Percentiles rank a stretch among this genome's conserved stretches.
phyloP scores from a whole-genome alignment of 2,888 invertebrate species.

The Ormyrus thymus region DNA sequence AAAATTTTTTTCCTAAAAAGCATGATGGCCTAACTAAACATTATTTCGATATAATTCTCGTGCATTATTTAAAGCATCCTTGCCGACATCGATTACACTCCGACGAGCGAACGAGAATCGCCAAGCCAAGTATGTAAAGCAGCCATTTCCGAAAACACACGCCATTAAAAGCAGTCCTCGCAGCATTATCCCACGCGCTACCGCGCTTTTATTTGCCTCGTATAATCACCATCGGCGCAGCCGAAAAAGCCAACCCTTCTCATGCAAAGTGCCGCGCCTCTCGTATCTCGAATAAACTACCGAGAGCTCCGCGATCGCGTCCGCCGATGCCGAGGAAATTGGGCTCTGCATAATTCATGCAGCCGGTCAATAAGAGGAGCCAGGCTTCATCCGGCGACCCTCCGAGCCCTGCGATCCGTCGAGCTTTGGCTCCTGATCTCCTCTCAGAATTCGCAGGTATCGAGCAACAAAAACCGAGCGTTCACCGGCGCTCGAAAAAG shows the following conservation, averaged over 20 bases:
- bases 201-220: conserved; percentile 25
- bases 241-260: not conserved
- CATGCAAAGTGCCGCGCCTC: not conserved
- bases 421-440: too few relatives aligned
- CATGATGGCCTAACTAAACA: not conserved
- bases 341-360: conserved; percentile 69
- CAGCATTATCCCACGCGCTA: conserved; percentile 23
- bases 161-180: conserved; percentile 7
- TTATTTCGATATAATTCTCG: not conserved
- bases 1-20: not conserved
- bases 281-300: conserved; percentile 23
- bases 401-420: too few relatives aligned
- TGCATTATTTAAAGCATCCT: not conserved
- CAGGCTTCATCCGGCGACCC: conserved; percentile 40
- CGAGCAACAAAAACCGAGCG: too few relatives aligned
- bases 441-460: too few relatives aligned
- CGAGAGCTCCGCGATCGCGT: conserved; percentile 3
- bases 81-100: not conserved
- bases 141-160: conserved; percentile 28
- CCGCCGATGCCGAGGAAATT: conserved; percentile 57
- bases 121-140: not conserved
- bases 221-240: not conserved
- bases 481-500: not conserved
- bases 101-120: not conserved
- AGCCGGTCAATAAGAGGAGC: conserved; percentile 61